phyloP scores from a whole-genome alignment of 2,113 vertebrate genomes.

The Crotalus helleri region DNA sequence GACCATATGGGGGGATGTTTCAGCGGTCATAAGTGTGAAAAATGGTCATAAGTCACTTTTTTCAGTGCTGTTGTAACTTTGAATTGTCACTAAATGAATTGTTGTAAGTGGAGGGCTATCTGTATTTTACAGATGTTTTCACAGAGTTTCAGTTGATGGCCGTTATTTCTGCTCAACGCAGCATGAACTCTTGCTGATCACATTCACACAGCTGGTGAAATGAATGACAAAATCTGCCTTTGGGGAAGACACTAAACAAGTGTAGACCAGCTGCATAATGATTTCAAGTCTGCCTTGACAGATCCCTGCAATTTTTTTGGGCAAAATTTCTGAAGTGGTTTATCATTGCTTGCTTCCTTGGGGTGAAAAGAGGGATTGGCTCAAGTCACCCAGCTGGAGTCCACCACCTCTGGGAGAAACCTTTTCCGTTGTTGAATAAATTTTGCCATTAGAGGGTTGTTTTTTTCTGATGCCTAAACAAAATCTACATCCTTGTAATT shows the following conservation, averaged over 20 bases:
- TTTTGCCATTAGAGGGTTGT: background rate
- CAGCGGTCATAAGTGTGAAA: background rate
- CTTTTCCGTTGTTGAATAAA: background rate
- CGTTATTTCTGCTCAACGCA: background rate
- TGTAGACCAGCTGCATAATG: background rate
- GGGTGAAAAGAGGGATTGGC: background rate
- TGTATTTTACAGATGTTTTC: background rate
- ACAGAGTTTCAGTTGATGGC: background rate
- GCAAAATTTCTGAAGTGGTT: background rate
- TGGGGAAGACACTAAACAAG: background rate
- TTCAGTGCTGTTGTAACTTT: background rate
- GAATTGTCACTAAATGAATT: background rate
- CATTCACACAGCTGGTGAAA: background rate
- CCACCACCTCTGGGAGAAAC: background rate
- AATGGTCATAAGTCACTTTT: background rate
- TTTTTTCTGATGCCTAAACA: background rate
- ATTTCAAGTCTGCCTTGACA: background rate
- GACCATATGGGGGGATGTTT: background rate
- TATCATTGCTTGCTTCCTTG: background rate
- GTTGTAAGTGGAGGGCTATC: background rate
- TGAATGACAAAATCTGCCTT: background rate
- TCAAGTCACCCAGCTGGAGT: background rate
- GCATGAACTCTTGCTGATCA: background rate
- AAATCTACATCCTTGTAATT: background rate
- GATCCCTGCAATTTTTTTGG: background rate